Base-by-base conservation (phyloP, 1,140 invertebrate species). In the Caenorhabditis remanei region DNA sequence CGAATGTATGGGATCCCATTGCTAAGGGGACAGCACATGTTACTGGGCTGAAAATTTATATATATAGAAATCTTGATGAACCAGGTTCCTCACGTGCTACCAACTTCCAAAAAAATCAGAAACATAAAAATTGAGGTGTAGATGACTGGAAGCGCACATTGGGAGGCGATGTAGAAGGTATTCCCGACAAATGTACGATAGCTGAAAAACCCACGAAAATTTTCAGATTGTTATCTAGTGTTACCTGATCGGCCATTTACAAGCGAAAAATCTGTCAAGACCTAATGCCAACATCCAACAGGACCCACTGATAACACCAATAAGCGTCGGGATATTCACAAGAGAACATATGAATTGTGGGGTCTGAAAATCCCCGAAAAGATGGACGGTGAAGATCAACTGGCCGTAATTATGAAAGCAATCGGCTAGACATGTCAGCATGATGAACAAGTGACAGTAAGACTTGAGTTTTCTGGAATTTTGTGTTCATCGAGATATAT, bases 321-420 rank as follows among this genome's bases (percentile, higher is more conserved):
- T 43, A 14, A 71, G 46, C 3, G 65, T 43, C 8, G 65, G 65
- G 19, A 71, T 43, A 19, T 71, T 71, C 4, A 71, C 5, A n/a
- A 71, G 13, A 43, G 41, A 43, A 8, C 65, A 71, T 8, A 71
- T 14, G 19, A 71, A 43, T 43, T 71, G 65, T 16, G 65, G 24
- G 19, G 65, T 43, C 19, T 71, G 21, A 8, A 71, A 43, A 24
- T 71, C 65, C 19, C 40, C 40, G 46, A 71, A 71, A 7, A 71
- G 8, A 71, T 71, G 65, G 24, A n/a, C 41, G 0, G 41, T 43
- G 16, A 71, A 71, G 8, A 71, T 71, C 8, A 71, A 13, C 24
- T 71, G 65, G 43, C 65, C 65, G 19, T 71, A 71, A 19, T 71
- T 71, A n/a, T 71, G 65, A 16, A 43, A 71, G 19, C 65, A 43